Base-by-base conservation (phyloP, 2,888 invertebrate genomes). In the Papilio protenor region DNA sequence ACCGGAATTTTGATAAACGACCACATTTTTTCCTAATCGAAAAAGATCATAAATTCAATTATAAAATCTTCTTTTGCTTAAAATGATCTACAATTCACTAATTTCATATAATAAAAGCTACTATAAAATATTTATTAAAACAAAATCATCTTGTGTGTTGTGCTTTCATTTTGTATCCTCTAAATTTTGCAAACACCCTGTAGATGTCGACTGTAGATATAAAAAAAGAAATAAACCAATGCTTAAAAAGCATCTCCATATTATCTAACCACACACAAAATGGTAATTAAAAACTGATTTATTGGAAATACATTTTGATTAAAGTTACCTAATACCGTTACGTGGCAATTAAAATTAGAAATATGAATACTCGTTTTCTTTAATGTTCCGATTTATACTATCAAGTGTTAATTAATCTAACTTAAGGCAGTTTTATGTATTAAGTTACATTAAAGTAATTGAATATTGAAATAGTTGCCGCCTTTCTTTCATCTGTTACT, bases 1-100 rank as follows among this genome's bases (percentile, higher is more conserved):
- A 77, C 77, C 70, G 74, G 77, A 73, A 69, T n/a, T 23, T 12
- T 33, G 77, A 77, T 77, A 74, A 73, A 49, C 69, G 14, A 21
- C 21, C 47, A 73, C 69, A 47, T 74, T 73, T 73, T 76, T 77
- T 40, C 10, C 69, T 14, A 75, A 66, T 52, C 33, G 40, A 66
- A 40, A 61, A 5, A 4, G 16, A 11, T 11, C 4, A 66, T n/a
- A 45, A 21, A 27, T n/a, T 40, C 2, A 64, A 40, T 10, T 64
- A 5, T 61, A 61, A 27, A 23, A 23, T 49, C 12, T 16, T 52
- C 52, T 52, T 14, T 52, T 16, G 6, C n/a, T 52, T 52, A 52
- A 16, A 47, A 47, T 47, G 1, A 12, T 47, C 47, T 40, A 40
- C 8, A 40, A 40, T 40, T 40, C 3, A 40, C 40, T 40, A 40